Conservation (phyloP, 1,140 invertebrate species). For the Anthonomus grandis region DNA sequence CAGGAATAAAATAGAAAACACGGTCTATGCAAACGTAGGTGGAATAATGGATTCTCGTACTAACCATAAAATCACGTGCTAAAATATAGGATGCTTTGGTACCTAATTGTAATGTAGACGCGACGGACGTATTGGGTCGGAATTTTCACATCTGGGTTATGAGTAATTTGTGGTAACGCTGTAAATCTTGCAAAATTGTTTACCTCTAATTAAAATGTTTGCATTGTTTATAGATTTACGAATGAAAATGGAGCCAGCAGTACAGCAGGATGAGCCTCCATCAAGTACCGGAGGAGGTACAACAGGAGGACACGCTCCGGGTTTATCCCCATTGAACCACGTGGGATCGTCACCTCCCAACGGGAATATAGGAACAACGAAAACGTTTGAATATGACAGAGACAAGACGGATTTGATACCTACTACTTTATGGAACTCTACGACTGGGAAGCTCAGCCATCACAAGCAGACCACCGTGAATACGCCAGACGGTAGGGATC, state of each 20-base stretch:
- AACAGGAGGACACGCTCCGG: neutral
- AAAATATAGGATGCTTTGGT: too few relatives aligned
- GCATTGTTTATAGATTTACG: conserved; percentile 54
- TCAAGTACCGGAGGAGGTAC: conserved; percentile 47
- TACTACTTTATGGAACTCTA: conserved; percentile 55
- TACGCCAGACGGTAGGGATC: conserved; percentile 60
- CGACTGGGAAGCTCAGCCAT: conserved; percentile 50
- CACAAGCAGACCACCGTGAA: conserved; percentile 58
- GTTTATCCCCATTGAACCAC: conserved; percentile 20
- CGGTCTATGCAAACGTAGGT: too few relatives aligned
- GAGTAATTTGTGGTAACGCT: neutral
- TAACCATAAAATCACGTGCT: too few relatives aligned
- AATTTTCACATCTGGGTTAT: neutral
- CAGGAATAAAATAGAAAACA: too few relatives aligned
- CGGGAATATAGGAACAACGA: conserved; percentile 42
- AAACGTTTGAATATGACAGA: conserved; percentile 42
- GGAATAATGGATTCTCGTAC: too few relatives aligned
- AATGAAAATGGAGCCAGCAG: conserved; percentile 59
- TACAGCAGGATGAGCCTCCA: conserved; percentile 52
- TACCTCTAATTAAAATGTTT: neutral
- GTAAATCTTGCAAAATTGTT: neutral
- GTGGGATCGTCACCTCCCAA: conserved; percentile 46
- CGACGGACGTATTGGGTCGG: too few relatives aligned
- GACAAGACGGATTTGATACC: conserved; percentile 52
- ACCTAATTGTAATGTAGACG: too few relatives aligned